Conservation (phyloP, 1,140 invertebrate species). For the Drosophila elegans region DNA sequence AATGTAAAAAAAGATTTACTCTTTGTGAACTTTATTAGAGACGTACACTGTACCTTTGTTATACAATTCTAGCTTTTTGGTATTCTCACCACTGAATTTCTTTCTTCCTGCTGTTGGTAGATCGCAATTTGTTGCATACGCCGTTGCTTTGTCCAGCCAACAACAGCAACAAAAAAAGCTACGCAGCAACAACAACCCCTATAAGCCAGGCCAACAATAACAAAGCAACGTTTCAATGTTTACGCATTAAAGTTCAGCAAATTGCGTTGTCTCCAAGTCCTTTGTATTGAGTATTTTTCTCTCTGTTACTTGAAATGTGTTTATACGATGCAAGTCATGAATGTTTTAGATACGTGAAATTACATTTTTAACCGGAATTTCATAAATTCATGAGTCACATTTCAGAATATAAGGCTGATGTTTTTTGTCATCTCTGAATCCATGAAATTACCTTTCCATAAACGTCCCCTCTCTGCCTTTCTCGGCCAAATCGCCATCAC, state of each 20-base stretch:
- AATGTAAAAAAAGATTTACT: no score
- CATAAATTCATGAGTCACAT: no score
- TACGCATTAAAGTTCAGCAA: constrained; percentile 61
- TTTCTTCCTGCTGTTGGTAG: constrained; percentile 24
- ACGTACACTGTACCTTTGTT: not conserved
- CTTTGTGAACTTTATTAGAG: not conserved
- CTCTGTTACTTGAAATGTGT: not conserved
- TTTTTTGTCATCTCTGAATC: no score
- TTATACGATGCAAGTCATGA: not conserved
- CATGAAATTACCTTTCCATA: not conserved
- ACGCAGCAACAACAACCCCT: constrained; percentile 34
- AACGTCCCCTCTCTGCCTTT: not conserved
- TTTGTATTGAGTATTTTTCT: not conserved
- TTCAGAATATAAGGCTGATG: no score
- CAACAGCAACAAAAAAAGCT: constrained; percentile 20
- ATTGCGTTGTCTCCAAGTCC: constrained; percentile 50
- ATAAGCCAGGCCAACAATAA: constrained; percentile 31
- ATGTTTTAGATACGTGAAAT: not conserved
- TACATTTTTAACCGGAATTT: no score
- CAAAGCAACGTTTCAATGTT: not conserved
- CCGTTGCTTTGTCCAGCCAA: constrained; percentile 26
- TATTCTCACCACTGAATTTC: constrained; percentile 3
- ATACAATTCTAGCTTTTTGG: not conserved
- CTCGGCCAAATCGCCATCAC: constrained; percentile 15
- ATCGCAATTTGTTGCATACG: constrained; percentile 61